Base-by-base conservation (phyloP, 2,113 vertebrate genomes). In the Orientallactaga bullata region DNA sequence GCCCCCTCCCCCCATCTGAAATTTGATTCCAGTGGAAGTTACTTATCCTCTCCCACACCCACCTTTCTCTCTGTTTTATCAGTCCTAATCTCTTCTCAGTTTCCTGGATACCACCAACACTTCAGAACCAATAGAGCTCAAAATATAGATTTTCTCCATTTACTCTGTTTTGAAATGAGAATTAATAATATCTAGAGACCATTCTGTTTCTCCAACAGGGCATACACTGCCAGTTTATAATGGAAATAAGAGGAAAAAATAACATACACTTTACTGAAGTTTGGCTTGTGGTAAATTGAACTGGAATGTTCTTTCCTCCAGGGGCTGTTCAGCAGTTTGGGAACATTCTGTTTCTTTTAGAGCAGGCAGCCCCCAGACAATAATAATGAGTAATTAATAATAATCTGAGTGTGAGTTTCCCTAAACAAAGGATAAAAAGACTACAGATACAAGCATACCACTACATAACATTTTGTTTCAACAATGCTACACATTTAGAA, bases 181-280 rank as follows among this genome's bases (percentile, higher is more conserved):
- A 92, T 66, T 90, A 73, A 85, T 66, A 72, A 39, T 71, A 65
- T 60, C 39, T 42, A 86, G 83, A 37, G 85, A 76, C 61, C 17
- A 30, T 18, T 88, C 30, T 73, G 35, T 76, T 91, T 66, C 37
- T 58, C 74, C 85, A 47, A 30, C 26, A 68, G 69, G 69, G 69
- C 79, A 88, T 51, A 65, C 58, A 77, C 39, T 85, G 73, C 26
- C 47, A 61, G 78, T 78, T 76, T 93, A 60, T 84, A 85, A 81
- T 72, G 60, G 83, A 90, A 93, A 28, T 72, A 87, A 86, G 63
- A 69, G 76, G 83, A 68, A 95, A 90, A 85, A 87, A 55, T 69
- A 82, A 71, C 28, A 58, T 51, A 85, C 51, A 21, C 63, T 69
- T 79, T 78, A 80, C 37, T 72, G 65, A 95, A 73, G 90, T 81